Percentiles rank a stretch among this genome's conserved stretches.
These are phyloP conservation scores for Leucoptera coffeella DNA, from an alignment of 2,888 invertebrate species.

Conservation along the genomic window DNA sequence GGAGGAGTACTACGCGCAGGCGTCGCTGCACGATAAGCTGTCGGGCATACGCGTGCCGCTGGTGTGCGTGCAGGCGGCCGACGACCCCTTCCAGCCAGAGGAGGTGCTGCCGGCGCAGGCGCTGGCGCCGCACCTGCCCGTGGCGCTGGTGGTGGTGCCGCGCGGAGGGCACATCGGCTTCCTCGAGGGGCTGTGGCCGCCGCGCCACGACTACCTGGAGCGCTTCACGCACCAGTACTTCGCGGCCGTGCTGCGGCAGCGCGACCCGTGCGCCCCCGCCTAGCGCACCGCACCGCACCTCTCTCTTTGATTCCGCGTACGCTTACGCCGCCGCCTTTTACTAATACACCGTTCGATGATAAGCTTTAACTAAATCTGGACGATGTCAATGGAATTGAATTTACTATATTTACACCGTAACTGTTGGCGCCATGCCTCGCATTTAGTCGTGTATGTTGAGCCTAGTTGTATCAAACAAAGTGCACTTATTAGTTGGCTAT, in stretches of 20 bases:
- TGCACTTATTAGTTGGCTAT: background rate
- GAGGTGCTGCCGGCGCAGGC: conserved; percentile 63
- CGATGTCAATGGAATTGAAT: background rate
- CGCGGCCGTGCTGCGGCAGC: conserved; percentile 43
- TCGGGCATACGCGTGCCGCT: conserved; percentile 67
- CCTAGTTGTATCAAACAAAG: background rate
- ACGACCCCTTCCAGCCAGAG: conserved; percentile 83
- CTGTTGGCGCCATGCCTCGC: background rate
- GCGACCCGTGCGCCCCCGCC: conserved; percentile 6
- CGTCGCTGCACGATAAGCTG: conserved; percentile 60
- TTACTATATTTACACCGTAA: background rate
- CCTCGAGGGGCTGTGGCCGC: conserved; percentile 69
- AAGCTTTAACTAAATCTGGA: background rate
- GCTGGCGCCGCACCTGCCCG: conserved; percentile 54
- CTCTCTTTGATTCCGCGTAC: background rate
- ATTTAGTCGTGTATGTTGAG: background rate
- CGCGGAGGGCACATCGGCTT: conserved; percentile 79
- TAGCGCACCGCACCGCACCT: background rate
- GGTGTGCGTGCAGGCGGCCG: conserved; percentile 78
- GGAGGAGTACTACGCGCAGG: conserved; percentile 70
- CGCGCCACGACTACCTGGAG: conserved; percentile 46
- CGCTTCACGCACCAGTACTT: conserved; percentile 45
- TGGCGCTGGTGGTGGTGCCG: conserved; percentile 68
- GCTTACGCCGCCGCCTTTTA: background rate
- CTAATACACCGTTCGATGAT: background rate